Evolutionary conservation across 2,113 vertebrate genomes (phyloP).

Genomic region (Zosterops japonicus): DNA sequence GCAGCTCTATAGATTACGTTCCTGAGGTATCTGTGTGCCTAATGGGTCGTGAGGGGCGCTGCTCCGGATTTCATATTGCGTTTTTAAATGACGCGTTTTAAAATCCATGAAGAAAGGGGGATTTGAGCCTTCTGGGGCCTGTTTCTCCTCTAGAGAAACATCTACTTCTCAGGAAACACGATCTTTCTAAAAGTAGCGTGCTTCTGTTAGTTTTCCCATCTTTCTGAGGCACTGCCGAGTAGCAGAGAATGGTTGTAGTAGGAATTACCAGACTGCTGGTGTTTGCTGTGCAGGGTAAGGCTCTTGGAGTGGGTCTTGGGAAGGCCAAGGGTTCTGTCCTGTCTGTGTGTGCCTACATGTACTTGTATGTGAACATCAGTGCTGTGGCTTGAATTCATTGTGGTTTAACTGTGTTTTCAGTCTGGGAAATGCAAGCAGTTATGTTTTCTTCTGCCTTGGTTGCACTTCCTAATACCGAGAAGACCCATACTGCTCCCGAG

Average conservation of each 20-base stretch:
- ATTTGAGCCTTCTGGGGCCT: too few species aligned
- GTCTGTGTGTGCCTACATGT: fast-evolving
- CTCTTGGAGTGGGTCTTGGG: neutral
- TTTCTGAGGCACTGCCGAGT: neutral
- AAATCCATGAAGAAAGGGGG: neutral
- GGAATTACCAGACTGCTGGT: fast-evolving
- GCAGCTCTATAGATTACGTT: fast-evolving
- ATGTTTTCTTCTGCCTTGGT: fast-evolving
- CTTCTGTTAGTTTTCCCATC: neutral
- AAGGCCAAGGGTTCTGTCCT: fast-evolving
- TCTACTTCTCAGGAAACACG: fast-evolving
- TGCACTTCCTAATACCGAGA: fast-evolving
- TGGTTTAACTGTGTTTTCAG: neutral
- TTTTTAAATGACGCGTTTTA: neutral
- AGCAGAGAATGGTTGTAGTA: too few species aligned
- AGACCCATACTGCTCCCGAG: fast-evolving
- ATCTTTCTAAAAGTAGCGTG: neutral
- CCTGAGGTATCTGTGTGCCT: fast-evolving
- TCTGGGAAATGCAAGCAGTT: neutral
- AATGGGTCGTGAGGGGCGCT: neutral
- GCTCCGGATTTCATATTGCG: fast-evolving
- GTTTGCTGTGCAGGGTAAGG: neutral
- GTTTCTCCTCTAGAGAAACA: fast-evolving
- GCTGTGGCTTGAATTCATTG: neutral
- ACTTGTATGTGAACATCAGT: fast-evolving